Conservation (phyloP, 2,888 invertebrate species). For the Drosophila maculinotata region DNA sequence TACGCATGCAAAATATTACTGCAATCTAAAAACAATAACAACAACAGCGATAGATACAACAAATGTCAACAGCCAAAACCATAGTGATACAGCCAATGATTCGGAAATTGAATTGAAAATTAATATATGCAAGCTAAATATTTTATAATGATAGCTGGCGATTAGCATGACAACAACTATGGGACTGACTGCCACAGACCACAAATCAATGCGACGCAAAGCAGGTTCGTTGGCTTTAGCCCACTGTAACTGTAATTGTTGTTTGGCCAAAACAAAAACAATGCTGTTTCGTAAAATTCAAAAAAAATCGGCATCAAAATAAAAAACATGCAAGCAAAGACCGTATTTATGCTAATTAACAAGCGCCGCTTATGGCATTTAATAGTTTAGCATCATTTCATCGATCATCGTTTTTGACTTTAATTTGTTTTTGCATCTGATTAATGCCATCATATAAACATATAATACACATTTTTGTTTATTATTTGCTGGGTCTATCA, state of each 20-base stretch:
- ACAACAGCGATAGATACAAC: constrained; percentile 13
- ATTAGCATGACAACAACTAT: constrained; percentile 54
- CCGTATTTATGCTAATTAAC: constrained; percentile 71
- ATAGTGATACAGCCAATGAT: constrained; percentile 43
- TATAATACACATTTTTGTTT: constrained; percentile 13
- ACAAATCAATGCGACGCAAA: constrained; percentile 40
- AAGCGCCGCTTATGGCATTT: constrained; percentile 57
- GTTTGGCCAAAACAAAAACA: constrained; percentile 36
- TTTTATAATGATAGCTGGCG: constrained; percentile 47
- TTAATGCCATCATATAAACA: constrained; percentile 25
- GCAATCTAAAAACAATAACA: constrained; percentile 10
- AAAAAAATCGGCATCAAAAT: constrained; percentile 23
- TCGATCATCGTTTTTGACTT: constrained; percentile 12
- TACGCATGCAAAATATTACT: constrained; percentile 6
- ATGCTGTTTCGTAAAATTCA: constrained; percentile 64
- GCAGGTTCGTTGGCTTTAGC: constrained; percentile 16
- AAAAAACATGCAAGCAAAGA: constrained; percentile 17
- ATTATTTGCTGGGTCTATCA: constrained; percentile 9
- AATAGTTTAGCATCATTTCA: constrained; percentile 49
- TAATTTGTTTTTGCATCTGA: constrained; percentile 36
- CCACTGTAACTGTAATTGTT: constrained; percentile 48
- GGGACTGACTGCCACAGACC: constrained; percentile 29
- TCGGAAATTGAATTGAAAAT: constrained; percentile 55
- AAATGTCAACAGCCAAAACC: constrained; percentile 40
- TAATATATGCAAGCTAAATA: constrained; percentile 53